Evolutionary conservation across 2,888 invertebrate species (phyloP), one percentile per base, ranked within the genome.

Genomic region (Dicycla oo): DNA sequence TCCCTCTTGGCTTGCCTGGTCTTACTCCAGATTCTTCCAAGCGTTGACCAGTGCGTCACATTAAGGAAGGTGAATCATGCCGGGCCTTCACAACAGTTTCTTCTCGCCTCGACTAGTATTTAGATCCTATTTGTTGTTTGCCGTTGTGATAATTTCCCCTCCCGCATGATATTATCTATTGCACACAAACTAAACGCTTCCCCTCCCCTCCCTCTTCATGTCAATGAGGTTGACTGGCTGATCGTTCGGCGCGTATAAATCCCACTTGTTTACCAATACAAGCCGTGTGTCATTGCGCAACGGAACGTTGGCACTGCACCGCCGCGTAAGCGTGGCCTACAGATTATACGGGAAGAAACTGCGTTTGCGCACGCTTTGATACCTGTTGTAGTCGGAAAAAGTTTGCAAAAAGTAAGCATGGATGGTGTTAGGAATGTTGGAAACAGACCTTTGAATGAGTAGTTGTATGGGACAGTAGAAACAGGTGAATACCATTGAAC

Each of bases 261-360:
- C 69, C 69, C 62, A 73, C 78, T 84, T 86, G 87, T 86, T 86
- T 86, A 86, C 86, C 80, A 85, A 85, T 84, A 85, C 73, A 49
- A 69, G 51, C 71, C 45, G 77, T 75, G 60, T 82, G 83, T 75
- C 80, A 85, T 84, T 85, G 76, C 83, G 85, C 85, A 85, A 85
- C 70, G 69, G 78, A 86, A 79, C 81, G 85, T 86, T 84, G 85
- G 84, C 85, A 84, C 75, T 86, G 86, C 80, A 83, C 45, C 67
- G 72, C 47, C 70, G 70, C 72, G 63, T 76, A 71, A 78, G 81
- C 79, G 77, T 77, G 71, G 56, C 53, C 2, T 23, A 49, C n/a
- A 40, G 47, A 74, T 79, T 49, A 85, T 74, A 86, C 86, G 78
- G 73, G 65, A 47, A 23, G 45, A 45, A 2, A 80, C 58, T 77